phyloP scores from a whole-genome alignment of 1,140 invertebrate species.

The Drosophila yakuba region DNA sequence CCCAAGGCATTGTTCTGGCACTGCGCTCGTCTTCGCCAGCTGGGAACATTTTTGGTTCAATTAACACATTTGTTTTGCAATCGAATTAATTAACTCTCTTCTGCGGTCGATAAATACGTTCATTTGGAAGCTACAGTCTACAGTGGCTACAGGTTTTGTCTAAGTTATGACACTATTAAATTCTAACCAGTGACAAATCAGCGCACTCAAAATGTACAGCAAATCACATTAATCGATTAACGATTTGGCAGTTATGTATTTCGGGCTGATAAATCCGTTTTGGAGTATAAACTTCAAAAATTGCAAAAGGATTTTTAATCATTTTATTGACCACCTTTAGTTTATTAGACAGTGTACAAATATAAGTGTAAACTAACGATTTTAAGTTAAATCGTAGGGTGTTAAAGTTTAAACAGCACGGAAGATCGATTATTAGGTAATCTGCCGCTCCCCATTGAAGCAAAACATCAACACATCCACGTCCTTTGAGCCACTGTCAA shows the following conservation, averaged over 20 bases:
- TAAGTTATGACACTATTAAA: slow-evolving; percentile 49
- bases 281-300: neutral
- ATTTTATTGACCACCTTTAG: neutral
- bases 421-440: neutral
- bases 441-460: slow-evolving; percentile 5
- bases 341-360: neutral
- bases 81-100: slow-evolving; percentile 54
- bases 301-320: neutral
- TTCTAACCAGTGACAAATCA: slow-evolving; percentile 29
- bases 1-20: slow-evolving; percentile 42
- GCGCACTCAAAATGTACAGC: slow-evolving; percentile 29
- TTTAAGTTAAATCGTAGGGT: too few relatives aligned
- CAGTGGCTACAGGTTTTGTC: slow-evolving; percentile 27
- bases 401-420: too few relatives aligned
- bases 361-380: neutral
- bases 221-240: slow-evolving; percentile 38
- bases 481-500: slow-evolving; percentile 48
- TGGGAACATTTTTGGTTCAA: slow-evolving; percentile 36
- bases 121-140: slow-evolving; percentile 31
- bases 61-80: slow-evolving; percentile 58
- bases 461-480: slow-evolving; percentile 14
- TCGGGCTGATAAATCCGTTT: slow-evolving; percentile 7
- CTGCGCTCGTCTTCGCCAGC: slow-evolving; percentile 15
- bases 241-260: slow-evolving; percentile 40
- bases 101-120: slow-evolving; percentile 18